These are phyloP conservation scores for Pachyramphus minor DNA, from an alignment of 2,113 vertebrate genomes.

Conservation along the genomic window DNA sequence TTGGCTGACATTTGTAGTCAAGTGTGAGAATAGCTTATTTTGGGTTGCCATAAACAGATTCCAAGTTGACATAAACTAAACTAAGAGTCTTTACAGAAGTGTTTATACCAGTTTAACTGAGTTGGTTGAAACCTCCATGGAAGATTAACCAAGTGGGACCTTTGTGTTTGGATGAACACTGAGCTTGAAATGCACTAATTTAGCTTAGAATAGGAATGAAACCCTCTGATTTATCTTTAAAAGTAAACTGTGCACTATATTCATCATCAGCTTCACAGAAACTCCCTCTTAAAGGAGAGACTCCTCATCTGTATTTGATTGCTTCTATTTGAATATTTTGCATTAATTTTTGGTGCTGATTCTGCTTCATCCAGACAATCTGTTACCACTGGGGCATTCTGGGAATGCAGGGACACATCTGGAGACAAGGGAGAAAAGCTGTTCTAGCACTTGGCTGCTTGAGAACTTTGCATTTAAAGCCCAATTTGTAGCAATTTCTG, in stretches of 20 bases:
- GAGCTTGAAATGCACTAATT: neutral
- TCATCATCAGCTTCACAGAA: neutral
- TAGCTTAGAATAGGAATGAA: neutral
- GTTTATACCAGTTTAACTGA: neutral
- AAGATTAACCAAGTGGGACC: neutral
- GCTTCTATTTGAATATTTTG: neutral
- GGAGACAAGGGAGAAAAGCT: neutral
- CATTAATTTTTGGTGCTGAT: neutral
- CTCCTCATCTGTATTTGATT: neutral
- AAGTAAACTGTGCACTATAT: neutral
- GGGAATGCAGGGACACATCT: neutral
- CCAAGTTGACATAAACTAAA: constrained; percentile 18
- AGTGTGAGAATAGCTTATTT: neutral
- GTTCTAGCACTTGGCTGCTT: neutral
- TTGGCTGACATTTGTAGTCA: constrained; percentile 17
- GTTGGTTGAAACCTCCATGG: neutral
- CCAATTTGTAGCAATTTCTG: neutral
- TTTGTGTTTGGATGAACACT: constrained; percentile 35
- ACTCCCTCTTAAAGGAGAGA: neutral
- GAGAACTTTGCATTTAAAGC: neutral
- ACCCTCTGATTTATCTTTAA: neutral
- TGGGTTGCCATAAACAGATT: constrained; percentile 43
- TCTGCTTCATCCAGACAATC: neutral
- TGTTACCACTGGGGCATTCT: neutral
- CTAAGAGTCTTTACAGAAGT: neutral